A percentile compares a stretch with the other conserved stretches of the same genome.
Evolutionary conservation across 2,888 invertebrate genomes (phyloP).

Genomic region (Sesia apiformis): DNA sequence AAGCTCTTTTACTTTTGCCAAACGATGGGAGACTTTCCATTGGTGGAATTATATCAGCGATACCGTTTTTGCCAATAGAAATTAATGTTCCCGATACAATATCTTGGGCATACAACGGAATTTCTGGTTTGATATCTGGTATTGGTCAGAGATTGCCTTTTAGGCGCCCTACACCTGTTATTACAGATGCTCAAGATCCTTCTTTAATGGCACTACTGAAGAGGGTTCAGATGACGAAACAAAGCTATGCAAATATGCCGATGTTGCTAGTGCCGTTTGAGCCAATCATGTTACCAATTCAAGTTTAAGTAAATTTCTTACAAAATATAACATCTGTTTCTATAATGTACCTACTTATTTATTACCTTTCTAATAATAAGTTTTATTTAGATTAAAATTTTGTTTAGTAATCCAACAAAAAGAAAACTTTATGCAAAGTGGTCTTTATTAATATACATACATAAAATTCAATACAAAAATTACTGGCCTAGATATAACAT

Average conservation of each 20-base stretch:
- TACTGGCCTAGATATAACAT: neutral
- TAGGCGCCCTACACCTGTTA: slow-evolving; percentile 17
- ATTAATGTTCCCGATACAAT: slow-evolving; percentile 77
- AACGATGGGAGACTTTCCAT: slow-evolving; percentile 35
- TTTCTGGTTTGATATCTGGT: slow-evolving; percentile 39
- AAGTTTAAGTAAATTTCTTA: slow-evolving; percentile 10
- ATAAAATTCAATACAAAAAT: neutral
- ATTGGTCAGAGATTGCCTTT: slow-evolving; percentile 45
- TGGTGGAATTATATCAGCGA: slow-evolving; percentile 63
- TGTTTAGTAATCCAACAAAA: neutral
- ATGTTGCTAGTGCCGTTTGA: slow-evolving; percentile 34
- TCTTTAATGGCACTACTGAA: slow-evolving; percentile 26
- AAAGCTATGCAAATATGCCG: slow-evolving; percentile 19
- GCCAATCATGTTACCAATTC: slow-evolving; percentile 15
- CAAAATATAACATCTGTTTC: too few relatives aligned
- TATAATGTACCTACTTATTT: too few relatives aligned
- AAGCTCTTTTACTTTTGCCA: slow-evolving; percentile 27
- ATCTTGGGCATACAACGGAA: slow-evolving; percentile 48
- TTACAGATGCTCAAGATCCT: slow-evolving; percentile 9
- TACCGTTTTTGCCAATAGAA: slow-evolving; percentile 76
- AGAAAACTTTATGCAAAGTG: neutral
- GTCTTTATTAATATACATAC: slow-evolving; percentile 1
- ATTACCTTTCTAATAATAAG: too few relatives aligned
- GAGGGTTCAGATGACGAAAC: slow-evolving; percentile 15
- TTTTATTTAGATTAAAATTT: too few relatives aligned